Conservation (phyloP, 2,113 vertebrate genomes). For the Dicrurus megarhynchus region DNA sequence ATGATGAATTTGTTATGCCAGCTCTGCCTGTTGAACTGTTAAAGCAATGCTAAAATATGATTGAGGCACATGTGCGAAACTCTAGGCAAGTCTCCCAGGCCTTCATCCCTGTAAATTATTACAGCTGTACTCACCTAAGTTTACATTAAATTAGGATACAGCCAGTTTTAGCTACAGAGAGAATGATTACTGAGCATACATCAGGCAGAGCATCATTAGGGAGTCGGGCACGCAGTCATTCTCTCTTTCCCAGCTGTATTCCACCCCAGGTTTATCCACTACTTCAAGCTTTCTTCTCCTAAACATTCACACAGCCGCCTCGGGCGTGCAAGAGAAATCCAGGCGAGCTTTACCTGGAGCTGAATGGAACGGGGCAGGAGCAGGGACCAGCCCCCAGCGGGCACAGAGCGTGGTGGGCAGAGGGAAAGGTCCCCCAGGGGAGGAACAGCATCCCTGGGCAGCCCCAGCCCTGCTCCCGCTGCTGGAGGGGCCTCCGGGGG, state of each 20-base stretch:
- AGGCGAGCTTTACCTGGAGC: accelerated
- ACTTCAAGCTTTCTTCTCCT: background rate
- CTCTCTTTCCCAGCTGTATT: accelerated
- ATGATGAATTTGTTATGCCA: constrained; percentile 34
- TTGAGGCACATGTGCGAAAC: background rate
- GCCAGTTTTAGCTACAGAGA: background rate
- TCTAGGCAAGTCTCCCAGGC: background rate
- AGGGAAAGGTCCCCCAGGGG: accelerated
- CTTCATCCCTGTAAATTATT: background rate
- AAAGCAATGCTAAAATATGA: constrained; percentile 11
- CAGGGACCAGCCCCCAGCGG: background rate
- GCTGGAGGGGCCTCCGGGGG: background rate
- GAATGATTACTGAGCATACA: background rate
- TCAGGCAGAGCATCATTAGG: background rate
- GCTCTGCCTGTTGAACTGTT: background rate
- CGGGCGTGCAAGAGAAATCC: background rate
- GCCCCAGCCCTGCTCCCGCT: background rate
- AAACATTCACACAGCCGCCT: background rate
- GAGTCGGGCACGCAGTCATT: background rate
- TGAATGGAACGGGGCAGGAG: background rate
- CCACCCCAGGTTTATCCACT: background rate
- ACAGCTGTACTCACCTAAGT: background rate
- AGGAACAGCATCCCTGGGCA: background rate
- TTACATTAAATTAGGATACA: background rate
- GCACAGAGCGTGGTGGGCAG: background rate